Evolutionary conservation across 2,113 vertebrate species (phyloP), one percentile per base, ranked within the genome.

Genomic region (Epinephelus fuscoguttatus): DNA sequence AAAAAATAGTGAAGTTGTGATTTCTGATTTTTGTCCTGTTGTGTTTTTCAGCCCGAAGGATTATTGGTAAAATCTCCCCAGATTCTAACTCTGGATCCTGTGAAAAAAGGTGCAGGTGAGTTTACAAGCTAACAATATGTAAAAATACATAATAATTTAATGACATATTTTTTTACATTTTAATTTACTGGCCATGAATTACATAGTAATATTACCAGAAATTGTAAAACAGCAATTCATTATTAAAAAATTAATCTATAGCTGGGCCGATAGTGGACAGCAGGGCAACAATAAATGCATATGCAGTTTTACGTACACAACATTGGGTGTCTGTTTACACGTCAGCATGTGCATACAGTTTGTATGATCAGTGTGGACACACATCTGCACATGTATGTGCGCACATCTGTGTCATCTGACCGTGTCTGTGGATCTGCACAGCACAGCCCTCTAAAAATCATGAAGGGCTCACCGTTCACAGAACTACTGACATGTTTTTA

Each of bases 41-140:
- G 6, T 60, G 27, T 82, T 89, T 80, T 67, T 5, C 85, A 97
- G 97, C 94, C 97, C 0, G 95, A 96, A 92, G 97, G 97, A 0
- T 86, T 96, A 7, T 91, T 92, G 64, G 6, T 94, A 18, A 94
- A 94, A 90, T 82, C 91, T 74, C 90, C 79, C 0, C 47, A 77
- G 0, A 71, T 75, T 3, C 1, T 95, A 0, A 84, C 85, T 3
- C 69, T 99, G 57, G 89, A 97, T 53, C 97, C 97, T 0, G 1
- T 59, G 57, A 11, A 0, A 2, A 1, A 91, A 19, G 74, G 97
- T 94, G 78, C 93, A 12, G 52, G 97, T 97, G 85, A 95, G 96
- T 88, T 81, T 15, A 18, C 12, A 17, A 2, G 27, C 69, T 21
- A 15, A 37, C 33, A 37, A 37, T 37, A 14, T 62, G 0, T 2